Evolutionary conservation across 2,797 vertebrate genomes (phyloP).

Genomic region (Danio albolineatus): DNA sequence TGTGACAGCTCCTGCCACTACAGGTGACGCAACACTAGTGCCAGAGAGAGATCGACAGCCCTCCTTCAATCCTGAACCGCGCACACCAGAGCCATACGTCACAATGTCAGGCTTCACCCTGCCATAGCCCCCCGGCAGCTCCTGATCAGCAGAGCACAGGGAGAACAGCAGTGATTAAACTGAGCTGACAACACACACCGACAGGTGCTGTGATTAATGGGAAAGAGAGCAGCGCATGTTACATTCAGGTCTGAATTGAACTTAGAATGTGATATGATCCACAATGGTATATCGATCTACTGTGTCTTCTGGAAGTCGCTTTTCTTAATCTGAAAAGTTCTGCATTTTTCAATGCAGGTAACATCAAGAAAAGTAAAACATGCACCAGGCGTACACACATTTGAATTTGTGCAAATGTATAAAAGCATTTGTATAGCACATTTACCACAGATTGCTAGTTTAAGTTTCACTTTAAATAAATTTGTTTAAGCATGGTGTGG

Average conservation of each 20-base stretch:
- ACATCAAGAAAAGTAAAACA: no score
- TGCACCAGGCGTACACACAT: no score
- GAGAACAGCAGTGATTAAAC: background rate
- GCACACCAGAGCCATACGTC: conserved; percentile 96
- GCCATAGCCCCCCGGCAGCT: conserved; percentile 95
- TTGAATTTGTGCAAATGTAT: no score
- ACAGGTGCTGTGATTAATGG: conserved; percentile 16
- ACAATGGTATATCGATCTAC: no score
- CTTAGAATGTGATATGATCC: no score
- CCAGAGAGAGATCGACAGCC: conserved; percentile 97
- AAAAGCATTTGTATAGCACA: no score
- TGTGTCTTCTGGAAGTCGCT: no score
- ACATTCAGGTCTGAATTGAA: background rate
- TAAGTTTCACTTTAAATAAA: no score
- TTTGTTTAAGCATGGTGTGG: no score
- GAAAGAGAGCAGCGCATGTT: background rate
- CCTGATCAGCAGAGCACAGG: conserved; percentile 74
- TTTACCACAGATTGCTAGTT: no score
- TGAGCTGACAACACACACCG: background rate
- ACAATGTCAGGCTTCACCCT: conserved; percentile 97
- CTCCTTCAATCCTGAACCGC: conserved; percentile 96
- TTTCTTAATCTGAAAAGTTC: no score
- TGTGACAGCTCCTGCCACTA: conserved; percentile 96
- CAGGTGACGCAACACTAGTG: conserved; percentile 97
- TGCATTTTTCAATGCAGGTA: no score